Conservation (phyloP, 2,797 vertebrate species). For the Neopelma chrysocephalum region DNA sequence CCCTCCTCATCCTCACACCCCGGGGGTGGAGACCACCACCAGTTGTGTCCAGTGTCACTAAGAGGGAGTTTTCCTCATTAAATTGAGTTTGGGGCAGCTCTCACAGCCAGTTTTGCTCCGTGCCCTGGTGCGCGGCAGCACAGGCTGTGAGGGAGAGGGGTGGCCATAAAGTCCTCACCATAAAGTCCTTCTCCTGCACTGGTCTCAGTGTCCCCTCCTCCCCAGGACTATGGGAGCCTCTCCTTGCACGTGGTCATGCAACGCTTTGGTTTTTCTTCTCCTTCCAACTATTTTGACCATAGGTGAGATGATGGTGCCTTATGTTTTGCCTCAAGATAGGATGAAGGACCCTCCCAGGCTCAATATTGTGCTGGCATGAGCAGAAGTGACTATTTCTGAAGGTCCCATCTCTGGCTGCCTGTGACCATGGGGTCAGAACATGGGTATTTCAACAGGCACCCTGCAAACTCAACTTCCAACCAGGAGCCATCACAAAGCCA, state of each 20-base stretch:
- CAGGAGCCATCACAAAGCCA: fast-evolving
- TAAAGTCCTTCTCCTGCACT: not conserved
- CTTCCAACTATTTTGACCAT: fast-evolving
- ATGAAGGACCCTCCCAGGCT: fast-evolving
- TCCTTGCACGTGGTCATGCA: fast-evolving
- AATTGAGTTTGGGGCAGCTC: not conserved
- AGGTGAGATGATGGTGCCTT: fast-evolving
- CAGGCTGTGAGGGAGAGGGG: not conserved
- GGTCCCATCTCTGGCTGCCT: not conserved
- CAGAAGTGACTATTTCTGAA: not conserved
- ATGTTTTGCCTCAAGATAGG: fast-evolving
- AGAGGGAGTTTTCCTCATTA: not conserved
- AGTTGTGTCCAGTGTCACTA: not conserved
- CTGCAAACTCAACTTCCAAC: not conserved
- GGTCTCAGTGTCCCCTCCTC: too few species aligned
- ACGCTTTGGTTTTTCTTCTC: not conserved
- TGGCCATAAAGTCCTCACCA: fast-evolving
- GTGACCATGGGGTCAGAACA: fast-evolving
- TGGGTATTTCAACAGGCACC: fast-evolving
- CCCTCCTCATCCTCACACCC: not conserved
- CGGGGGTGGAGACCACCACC: not conserved
- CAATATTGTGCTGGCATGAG: not conserved
- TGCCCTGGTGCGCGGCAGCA: fast-evolving
- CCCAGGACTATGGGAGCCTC: not conserved
- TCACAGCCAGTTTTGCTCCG: not conserved